Evolutionary conservation across 1,140 invertebrate species (phyloP), one percentile per base, ranked within the genome.

Genomic region (Eupristina koningsbergeri): DNA sequence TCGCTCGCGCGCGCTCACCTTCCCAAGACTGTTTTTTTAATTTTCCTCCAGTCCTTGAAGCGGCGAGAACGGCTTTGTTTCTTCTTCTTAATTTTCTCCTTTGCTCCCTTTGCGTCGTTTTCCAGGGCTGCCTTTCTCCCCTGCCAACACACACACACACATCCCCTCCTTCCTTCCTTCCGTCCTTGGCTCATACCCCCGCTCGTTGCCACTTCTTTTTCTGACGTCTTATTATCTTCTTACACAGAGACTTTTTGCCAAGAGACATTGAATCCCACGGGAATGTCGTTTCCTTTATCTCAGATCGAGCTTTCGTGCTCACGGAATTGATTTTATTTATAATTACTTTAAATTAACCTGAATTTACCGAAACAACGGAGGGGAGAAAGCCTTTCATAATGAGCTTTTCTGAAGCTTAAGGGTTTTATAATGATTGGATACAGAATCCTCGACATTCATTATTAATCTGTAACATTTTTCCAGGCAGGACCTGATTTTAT

Each of bases 1-100:
- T 13, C 47, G 26, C 50, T 0, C 36, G 1, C 19, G 8, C 19
- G 22, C 13, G 39, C 7, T 9, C n/a, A 15, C 1, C 58, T 75
- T 47, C 74, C 75, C n/a, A n/a, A n/a, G n/a, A n/a, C n/a, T n/a
- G n/a, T 64, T 82, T 64, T 74, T 83, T 83, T 69, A 36, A 83
- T 69, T 69, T 81, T 74, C 71, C 71, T 31, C 15, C 31, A 13
- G 5, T 15, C 19, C 81, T 34, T 15, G 0, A 34, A 15, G 15
- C 5, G 34, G 31, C 6, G 17, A 7, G 26, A n/a, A 3, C 61
- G 0, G 64, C 67, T 80, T 15, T 45, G 29, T 34, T 39, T 53
- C 58, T 76, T 11, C 41, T 39, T 29, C 45, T 77, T 19, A 63
- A 74, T 74, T 81, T 81, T 53, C 80, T 81, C 80, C 26, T 61